phyloP scores from a whole-genome alignment of 2,888 invertebrate genomes.

The Flexamia atlantica region DNA sequence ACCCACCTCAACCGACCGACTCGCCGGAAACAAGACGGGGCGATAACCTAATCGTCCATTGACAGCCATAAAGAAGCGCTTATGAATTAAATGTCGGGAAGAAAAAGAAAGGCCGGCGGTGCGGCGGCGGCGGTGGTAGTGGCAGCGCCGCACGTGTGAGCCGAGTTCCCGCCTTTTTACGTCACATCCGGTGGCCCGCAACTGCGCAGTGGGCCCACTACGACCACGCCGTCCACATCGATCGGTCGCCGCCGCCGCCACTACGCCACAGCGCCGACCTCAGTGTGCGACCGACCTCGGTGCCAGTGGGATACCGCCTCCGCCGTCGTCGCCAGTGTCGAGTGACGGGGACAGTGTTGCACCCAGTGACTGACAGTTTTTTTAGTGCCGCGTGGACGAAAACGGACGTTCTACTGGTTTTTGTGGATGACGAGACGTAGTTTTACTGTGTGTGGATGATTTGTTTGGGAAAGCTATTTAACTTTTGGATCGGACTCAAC shows the following conservation, averaged over 20 bases:
- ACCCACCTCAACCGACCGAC: neutral
- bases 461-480: neutral
- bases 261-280: neutral
- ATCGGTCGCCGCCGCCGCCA: neutral
- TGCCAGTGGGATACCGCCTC: neutral
- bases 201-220: constrained; percentile 51
- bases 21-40: neutral
- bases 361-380: neutral
- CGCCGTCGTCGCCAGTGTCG: neutral
- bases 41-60: constrained; percentile 12
- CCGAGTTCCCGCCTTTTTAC: constrained; percentile 51
- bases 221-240: constrained; percentile 39
- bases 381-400: neutral
- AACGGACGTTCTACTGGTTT: neutral
- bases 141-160: constrained; percentile 9
- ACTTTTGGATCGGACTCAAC: no score
- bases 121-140: neutral
- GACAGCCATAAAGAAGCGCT: constrained; percentile 3
- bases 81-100: constrained; percentile 6
- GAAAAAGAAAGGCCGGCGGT: neutral
- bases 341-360: neutral
- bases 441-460: neutral
- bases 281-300: neutral
- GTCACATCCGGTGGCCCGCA: constrained; percentile 49
- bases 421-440: neutral